Percentiles rank a stretch among this genome's conserved stretches.
phyloP scores from a whole-genome alignment of 23 tunicate genomes.

The Ciona savignyi region DNA sequence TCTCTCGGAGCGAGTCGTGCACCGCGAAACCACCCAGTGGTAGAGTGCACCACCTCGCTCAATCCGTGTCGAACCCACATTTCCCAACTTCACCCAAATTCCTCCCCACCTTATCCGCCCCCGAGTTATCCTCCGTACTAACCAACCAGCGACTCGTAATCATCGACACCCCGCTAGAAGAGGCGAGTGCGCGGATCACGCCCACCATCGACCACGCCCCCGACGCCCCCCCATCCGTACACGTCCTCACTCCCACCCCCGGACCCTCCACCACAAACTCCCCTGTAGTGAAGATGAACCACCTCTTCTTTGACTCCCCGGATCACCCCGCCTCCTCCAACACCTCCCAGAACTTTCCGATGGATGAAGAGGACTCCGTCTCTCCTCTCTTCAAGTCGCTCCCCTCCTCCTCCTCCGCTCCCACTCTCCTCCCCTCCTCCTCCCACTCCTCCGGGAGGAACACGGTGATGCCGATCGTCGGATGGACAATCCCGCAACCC shows the following conservation, averaged over 20 bases:
- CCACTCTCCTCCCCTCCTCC: conserved; percentile 4
- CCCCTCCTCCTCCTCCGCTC: conserved; percentile 6
- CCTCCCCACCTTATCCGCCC: background rate
- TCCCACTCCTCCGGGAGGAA: conserved; percentile 10
- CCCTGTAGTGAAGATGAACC: background rate
- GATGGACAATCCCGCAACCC: conserved; percentile 7
- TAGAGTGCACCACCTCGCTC: conserved; percentile 5
- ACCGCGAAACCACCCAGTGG: conserved; percentile 47
- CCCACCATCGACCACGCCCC: background rate
- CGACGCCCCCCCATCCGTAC: background rate
- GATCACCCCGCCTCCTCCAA: conserved; percentile 53
- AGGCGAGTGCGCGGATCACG: background rate
- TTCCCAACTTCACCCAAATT: background rate
- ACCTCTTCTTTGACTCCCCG: conserved; percentile 33
- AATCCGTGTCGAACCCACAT: background rate
- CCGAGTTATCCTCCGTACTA: no score
- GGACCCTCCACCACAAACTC: background rate
- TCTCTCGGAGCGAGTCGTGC: conserved; percentile 25
- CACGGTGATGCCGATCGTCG: conserved; percentile 5
- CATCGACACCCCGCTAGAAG: background rate
- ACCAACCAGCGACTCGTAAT: background rate
- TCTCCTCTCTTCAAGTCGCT: conserved; percentile 13
- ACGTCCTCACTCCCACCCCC: background rate
- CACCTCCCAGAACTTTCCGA: conserved; percentile 53
- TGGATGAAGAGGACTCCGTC: conserved; percentile 31